These are phyloP conservation scores for Zosterops japonicus DNA, from an alignment of 2,113 vertebrate genomes.

Conservation along the genomic window DNA sequence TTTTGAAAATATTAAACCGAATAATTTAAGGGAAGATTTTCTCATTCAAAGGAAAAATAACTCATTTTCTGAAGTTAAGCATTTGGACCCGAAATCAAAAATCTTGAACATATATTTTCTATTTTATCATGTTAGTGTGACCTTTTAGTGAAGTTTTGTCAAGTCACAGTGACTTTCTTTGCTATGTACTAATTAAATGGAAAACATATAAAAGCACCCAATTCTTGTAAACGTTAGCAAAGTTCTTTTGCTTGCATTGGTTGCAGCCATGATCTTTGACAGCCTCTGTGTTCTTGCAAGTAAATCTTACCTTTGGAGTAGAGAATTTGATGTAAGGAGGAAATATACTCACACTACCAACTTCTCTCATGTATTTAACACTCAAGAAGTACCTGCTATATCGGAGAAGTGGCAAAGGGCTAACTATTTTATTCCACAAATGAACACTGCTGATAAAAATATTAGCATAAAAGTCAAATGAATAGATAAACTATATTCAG, in stretches of 20 bases:
- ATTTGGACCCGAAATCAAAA: neutral
- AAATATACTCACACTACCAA: neutral
- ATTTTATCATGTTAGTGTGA: neutral
- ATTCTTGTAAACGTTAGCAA: conserved; percentile 26
- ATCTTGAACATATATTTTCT: neutral
- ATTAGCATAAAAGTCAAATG: neutral
- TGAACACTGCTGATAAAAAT: conserved; percentile 23
- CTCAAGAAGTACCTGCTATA: neutral
- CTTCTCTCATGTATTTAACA: neutral
- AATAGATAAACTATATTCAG: neutral
- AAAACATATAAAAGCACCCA: neutral
- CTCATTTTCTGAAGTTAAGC: neutral
- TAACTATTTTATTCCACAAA: conserved; percentile 8
- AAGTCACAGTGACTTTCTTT: neutral
- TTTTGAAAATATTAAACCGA: neutral
- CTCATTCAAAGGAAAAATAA: neutral
- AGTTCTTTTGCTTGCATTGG: neutral
- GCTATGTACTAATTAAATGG: neutral
- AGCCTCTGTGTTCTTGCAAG: neutral
- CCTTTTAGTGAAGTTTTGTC: conserved; percentile 38
- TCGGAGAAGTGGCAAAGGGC: neutral
- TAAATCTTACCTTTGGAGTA: neutral
- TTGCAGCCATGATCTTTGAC: neutral
- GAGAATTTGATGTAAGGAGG: neutral
- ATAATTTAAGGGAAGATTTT: neutral